Base-by-base conservation (phyloP, 2,888 invertebrate species). In the Eupithecia exiguata region DNA sequence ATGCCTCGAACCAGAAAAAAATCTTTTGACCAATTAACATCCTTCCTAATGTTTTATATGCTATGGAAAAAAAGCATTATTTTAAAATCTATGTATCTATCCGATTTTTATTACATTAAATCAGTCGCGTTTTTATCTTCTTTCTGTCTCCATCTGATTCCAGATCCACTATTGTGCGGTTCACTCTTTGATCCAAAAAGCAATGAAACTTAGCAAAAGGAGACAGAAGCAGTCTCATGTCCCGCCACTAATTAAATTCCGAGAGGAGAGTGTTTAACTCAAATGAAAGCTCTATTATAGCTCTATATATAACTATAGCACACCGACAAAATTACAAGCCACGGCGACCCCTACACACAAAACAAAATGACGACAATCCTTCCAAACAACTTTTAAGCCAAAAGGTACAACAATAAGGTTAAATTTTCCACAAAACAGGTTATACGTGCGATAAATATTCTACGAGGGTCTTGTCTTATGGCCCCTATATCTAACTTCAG, bases 261-360 rank as follows among this genome's bases (percentile, higher is more conserved):
- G 58, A 65, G 67, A 66, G 74, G 70, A 74, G 73, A 75, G 72
- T 78, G 74, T 73, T 84, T 80, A 80, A 78, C 80, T 75, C 82
- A 82, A 82, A 84, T 84, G 83, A 85, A 84, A 82, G 82, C 82
- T 83, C 81, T 84, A 85, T 84, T 84, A 85, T 81, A n/a, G n/a
- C n/a, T n/a, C n/a, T n/a, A n/a, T n/a, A n/a, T n/a, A n/a, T n/a
- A n/a, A n/a, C n/a, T n/a, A n/a, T n/a, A 82, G 81, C 83, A 77
- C 81, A 80, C 81, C 80, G 79, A 81, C 81, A 80, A 81, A 82
- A 84, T 85, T 82, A 83, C 81, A 80, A 78, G 80, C 77, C 77
- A 69, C 69, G 67, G 69, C 35, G 49, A 74, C 49, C 70, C 6
- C 35, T 62, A 69, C 77, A 82, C 78, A 79, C 77, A 63, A 74